phyloP scores from a whole-genome alignment of 2,888 invertebrate genomes.

The Xylocampa areola region DNA sequence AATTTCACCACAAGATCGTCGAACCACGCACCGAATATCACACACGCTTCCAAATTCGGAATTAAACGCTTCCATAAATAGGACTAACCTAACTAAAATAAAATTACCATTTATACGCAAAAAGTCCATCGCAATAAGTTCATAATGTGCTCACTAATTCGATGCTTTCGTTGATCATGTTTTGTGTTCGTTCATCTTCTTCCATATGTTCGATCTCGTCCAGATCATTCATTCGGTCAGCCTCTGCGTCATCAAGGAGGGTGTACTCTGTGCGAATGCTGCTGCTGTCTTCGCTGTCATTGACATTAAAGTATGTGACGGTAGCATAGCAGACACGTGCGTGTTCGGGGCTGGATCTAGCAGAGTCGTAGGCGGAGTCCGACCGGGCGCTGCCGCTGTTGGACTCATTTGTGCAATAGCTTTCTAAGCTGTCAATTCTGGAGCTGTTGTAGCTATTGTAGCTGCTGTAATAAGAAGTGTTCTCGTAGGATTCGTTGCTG shows the following conservation, averaged over 20 bases:
- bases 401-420: slow-evolving; percentile 73
- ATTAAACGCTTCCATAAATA: slow-evolving; percentile 23
- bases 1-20: slow-evolving; percentile 43
- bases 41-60: slow-evolving; percentile 49
- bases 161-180: slow-evolving; percentile 84
- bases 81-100: slow-evolving; percentile 9
- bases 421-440: slow-evolving; percentile 74
- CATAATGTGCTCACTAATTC: slow-evolving; percentile 85
- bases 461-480: slow-evolving; percentile 74
- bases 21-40: slow-evolving; percentile 57
- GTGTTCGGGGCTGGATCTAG: slow-evolving; percentile 77
- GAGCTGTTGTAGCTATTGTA: slow-evolving; percentile 81
- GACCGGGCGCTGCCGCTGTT: slow-evolving; percentile 67
- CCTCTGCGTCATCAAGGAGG: slow-evolving; percentile 77
- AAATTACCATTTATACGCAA: slow-evolving; percentile 7
- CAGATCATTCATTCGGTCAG: slow-evolving; percentile 62
- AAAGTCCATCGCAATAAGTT: slow-evolving; percentile 53
- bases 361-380: slow-evolving; percentile 85
- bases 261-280: slow-evolving; percentile 86
- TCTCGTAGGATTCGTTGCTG: slow-evolving; percentile 72
- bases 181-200: slow-evolving; percentile 80
- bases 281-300: slow-evolving; percentile 85
- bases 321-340: slow-evolving; percentile 81
- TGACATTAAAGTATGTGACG: slow-evolving; percentile 84
- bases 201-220: slow-evolving; percentile 65